A percentile compares a stretch with the other conserved stretches of the same genome.
Evolutionary conservation across 2,797 vertebrate species (phyloP).

Genomic region (Ceryle rudis): DNA sequence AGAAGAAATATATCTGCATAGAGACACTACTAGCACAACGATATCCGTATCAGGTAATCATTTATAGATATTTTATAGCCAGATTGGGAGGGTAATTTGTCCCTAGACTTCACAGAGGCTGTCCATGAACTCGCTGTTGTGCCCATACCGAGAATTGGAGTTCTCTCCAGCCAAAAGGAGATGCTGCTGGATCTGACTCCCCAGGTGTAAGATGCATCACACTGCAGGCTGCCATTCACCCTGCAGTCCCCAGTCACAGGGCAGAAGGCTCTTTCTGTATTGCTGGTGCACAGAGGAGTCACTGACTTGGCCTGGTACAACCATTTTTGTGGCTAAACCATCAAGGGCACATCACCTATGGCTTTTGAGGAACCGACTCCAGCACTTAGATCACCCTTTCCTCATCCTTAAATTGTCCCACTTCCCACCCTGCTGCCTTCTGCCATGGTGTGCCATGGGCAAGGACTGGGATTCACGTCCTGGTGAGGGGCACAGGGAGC

Average conservation of each 20-base stretch:
- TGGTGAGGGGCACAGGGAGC: accelerated
- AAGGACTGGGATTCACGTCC: accelerated
- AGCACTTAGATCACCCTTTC: neutral
- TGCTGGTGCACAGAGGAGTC: neutral
- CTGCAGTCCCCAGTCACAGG: accelerated
- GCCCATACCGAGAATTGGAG: neutral
- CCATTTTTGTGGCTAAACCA: neutral
- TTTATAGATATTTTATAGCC: neutral
- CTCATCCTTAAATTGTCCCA: accelerated
- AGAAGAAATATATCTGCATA: too few species aligned
- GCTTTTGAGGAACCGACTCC: neutral
- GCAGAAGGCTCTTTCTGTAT: neutral
- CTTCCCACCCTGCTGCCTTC: neutral
- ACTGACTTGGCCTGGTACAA: neutral
- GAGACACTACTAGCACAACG: neutral
- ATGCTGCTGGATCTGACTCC: neutral
- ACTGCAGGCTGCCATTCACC: neutral
- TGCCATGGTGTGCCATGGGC: accelerated
- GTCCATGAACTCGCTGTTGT: accelerated
- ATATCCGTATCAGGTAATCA: neutral
- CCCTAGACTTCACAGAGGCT: neutral
- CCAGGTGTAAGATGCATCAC: accelerated
- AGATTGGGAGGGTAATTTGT: neutral
- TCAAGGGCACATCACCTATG: neutral
- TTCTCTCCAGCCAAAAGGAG: neutral